Percentiles rank a stretch among this genome's conserved stretches.
These are phyloP conservation scores for Psilopogon haemacephalus DNA, from an alignment of 2,113 vertebrate species.

Conservation along the genomic window DNA sequence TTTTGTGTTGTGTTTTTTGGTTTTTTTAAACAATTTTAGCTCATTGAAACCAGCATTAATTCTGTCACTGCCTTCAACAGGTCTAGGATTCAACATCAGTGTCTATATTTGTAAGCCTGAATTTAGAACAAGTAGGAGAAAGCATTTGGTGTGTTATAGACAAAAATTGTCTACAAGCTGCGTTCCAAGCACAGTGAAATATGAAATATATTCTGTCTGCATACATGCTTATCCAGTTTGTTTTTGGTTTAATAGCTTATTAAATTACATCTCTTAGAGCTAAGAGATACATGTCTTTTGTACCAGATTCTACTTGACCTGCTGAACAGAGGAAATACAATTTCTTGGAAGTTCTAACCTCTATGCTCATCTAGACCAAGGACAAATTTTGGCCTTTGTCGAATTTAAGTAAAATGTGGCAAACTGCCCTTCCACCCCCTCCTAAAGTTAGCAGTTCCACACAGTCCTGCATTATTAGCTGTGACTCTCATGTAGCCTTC, in stretches of 20 bases:
- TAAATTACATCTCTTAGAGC: not conserved
- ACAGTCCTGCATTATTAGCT: accelerated
- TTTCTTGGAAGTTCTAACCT: not conserved
- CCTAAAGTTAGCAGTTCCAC: not conserved
- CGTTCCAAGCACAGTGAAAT: not conserved
- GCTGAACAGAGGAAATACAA: not conserved
- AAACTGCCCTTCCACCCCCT: not conserved
- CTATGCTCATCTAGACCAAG: not conserved
- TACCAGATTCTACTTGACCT: not conserved
- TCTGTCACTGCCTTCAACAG: not conserved
- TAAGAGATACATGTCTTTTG: not conserved
- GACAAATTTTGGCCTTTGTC: not conserved
- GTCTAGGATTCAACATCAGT: not conserved
- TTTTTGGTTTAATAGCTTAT: not conserved
- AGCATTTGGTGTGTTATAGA: slow-evolving; percentile 29
- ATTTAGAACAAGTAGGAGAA: slow-evolving; percentile 62
- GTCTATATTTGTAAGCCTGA: slow-evolving; percentile 36
- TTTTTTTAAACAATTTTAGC: too few species aligned
- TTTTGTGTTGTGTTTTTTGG: too few species aligned
- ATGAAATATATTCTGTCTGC: not conserved
- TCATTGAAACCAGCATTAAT: slow-evolving; percentile 10
- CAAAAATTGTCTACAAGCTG: slow-evolving; percentile 20
- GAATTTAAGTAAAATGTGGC: not conserved
- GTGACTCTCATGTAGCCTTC: not conserved
- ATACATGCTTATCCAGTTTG: not conserved